A percentile compares a stretch with the other conserved stretches of the same genome.
phyloP scores from a whole-genome alignment of 2,113 vertebrate species.

The Ciconia stormi region DNA sequence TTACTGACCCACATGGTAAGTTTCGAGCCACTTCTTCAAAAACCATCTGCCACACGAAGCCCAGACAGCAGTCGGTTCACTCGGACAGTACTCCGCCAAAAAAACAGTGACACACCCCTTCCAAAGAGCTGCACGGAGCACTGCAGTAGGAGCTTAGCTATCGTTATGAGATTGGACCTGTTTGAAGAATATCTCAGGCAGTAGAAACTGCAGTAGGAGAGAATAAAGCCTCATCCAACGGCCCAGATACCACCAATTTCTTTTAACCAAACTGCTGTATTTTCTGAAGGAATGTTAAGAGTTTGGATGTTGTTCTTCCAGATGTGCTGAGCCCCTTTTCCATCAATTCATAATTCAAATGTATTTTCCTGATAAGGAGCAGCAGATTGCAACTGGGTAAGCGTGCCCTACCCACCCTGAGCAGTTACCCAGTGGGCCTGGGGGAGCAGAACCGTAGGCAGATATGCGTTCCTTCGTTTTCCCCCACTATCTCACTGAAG shows the following conservation, averaged over 20 bases:
- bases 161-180: neutral
- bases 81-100: neutral
- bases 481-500: neutral
- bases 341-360: neutral
- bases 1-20: neutral
- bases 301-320: neutral
- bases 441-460: fast-evolving
- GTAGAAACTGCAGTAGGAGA: neutral
- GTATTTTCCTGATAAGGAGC: neutral
- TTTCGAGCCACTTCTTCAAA: neutral
- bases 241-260: neutral
- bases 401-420: neutral
- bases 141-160: neutral
- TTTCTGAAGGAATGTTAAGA: neutral
- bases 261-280: neutral
- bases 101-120: fast-evolving
- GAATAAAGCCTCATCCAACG: neutral
- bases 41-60: neutral
- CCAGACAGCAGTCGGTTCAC: neutral
- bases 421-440: fast-evolving
- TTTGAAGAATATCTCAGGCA: neutral
- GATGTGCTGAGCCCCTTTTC: neutral
- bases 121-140: neutral
- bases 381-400: neutral
- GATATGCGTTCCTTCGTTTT: neutral